Conservation (phyloP, 2,797 vertebrate genomes). For the Cryptoblepharus egeriae region DNA sequence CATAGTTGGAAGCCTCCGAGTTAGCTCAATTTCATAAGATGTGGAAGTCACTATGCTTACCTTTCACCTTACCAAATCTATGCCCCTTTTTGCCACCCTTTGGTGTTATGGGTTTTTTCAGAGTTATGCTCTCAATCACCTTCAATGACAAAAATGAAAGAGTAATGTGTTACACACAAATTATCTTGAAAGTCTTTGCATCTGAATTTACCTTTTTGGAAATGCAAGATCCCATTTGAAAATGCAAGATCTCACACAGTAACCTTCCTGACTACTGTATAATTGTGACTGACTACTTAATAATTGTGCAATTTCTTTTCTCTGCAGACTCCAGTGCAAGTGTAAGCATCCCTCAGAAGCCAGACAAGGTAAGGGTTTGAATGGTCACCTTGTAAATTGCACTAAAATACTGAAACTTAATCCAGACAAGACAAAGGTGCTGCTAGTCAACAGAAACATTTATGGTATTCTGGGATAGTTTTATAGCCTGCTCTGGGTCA, state of each 20-base stretch:
- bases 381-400: no score
- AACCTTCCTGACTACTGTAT: background rate
- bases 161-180: background rate
- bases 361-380: no score
- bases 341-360: background rate
- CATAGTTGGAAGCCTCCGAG: no score
- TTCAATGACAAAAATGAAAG: constrained; percentile 48
- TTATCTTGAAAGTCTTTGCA: background rate
- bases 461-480: no score
- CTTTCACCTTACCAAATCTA: constrained; percentile 24
- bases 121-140: constrained; percentile 50
- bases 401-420: no score
- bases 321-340: background rate
- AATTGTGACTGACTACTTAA: no score
- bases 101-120: constrained; percentile 44
- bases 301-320: background rate
- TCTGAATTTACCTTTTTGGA: background rate
- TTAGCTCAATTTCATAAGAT: background rate
- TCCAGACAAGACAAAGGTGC: no score
- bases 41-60: constrained; percentile 30
- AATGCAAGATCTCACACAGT: background rate
- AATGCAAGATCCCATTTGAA: background rate
- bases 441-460: no score
- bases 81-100: constrained; percentile 40
- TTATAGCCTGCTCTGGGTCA: no score